phyloP scores from a whole-genome alignment of 2,797 vertebrate species.

The Malurus leucopterus region DNA sequence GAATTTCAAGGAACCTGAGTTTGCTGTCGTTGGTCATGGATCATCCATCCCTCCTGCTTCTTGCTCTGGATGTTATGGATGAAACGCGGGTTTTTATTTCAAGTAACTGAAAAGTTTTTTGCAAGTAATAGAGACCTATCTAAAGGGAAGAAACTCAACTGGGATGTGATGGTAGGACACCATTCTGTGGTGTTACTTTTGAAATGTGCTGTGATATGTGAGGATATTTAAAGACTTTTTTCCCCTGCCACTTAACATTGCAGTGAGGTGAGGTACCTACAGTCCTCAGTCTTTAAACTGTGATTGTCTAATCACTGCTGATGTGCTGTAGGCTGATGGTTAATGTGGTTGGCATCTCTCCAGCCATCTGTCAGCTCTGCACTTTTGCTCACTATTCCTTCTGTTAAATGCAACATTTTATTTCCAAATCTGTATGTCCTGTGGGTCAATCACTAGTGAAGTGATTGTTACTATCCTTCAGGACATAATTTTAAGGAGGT shows the following conservation, averaged over 20 bases:
- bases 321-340: neutral
- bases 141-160: neutral
- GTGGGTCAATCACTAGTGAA: neutral
- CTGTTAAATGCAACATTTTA: neutral
- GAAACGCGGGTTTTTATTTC: neutral
- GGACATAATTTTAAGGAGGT: neutral
- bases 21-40: neutral
- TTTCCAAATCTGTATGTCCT: conserved; percentile 26
- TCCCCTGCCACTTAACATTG: conserved; percentile 3
- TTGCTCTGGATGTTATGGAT: rapidly evolving
- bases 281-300: neutral
- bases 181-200: neutral
- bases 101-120: neutral
- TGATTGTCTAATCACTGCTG: neutral
- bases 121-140: neutral
- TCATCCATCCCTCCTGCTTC: neutral
- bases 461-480: neutral
- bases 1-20: neutral
- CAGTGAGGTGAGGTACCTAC: conserved; percentile 8
- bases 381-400: neutral
- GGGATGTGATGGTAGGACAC: neutral
- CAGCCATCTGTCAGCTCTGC: neutral
- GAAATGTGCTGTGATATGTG: neutral
- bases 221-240: conserved; percentile 8
- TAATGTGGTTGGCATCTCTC: conserved; percentile 13